Percentiles rank a stretch among this genome's conserved stretches.
phyloP scores from a whole-genome alignment of 2,888 invertebrate genomes.

The Quadriops clusia region DNA sequence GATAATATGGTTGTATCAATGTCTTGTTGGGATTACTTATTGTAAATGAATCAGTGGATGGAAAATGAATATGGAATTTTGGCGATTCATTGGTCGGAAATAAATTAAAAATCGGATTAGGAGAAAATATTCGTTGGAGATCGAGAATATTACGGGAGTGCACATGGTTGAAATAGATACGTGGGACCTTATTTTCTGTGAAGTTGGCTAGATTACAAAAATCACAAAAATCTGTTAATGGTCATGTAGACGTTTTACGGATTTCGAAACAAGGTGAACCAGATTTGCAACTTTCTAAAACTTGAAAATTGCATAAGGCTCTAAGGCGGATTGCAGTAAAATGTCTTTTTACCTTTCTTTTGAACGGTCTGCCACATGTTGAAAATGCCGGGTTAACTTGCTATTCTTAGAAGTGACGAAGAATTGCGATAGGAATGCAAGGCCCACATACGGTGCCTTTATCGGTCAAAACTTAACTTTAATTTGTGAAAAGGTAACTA shows the following conservation, averaged over 20 bases:
- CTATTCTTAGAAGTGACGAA: constrained; percentile 33
- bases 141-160: too few relatives aligned
- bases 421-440: constrained; percentile 19
- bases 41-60: too few relatives aligned
- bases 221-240: constrained; percentile 7
- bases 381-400: constrained; percentile 19
- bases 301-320: constrained; percentile 21
- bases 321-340: constrained; percentile 5
- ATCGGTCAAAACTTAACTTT: constrained; percentile 19
- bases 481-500: constrained; percentile 4
- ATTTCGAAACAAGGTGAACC: constrained; percentile 27
- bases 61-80: too few relatives aligned
- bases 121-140: too few relatives aligned
- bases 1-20: constrained; percentile 4
- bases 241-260: constrained; percentile 9
- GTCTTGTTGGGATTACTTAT: too few relatives aligned
- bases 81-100: too few relatives aligned
- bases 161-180: too few relatives aligned
- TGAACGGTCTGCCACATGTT: constrained; percentile 24
- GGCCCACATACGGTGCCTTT: constrained; percentile 22
- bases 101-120: too few relatives aligned
- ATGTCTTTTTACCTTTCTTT: constrained; percentile 28
- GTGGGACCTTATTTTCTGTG: too few relatives aligned
- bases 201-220: too few relatives aligned
- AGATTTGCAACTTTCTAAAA: constrained; percentile 31